These are phyloP conservation scores for Oscheius sp. DNA, from an alignment of 2,888 invertebrate genomes.

Conservation along the genomic window DNA sequence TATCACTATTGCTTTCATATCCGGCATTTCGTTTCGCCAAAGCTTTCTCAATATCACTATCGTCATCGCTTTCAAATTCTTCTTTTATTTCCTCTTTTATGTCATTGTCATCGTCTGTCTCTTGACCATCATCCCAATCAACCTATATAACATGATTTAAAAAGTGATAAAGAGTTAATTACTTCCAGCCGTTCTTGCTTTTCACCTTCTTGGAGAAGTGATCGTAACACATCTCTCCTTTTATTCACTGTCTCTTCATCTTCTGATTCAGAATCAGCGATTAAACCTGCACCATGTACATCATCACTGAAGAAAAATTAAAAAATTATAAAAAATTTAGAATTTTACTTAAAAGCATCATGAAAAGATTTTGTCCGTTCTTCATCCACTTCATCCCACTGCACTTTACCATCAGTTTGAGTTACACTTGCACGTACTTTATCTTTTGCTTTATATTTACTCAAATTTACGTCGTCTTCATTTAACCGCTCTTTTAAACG, in stretches of 20 bases:
- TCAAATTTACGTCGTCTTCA: constrained; percentile 50
- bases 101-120: not conserved
- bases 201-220: constrained; percentile 39
- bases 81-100: constrained; percentile 17
- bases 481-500: constrained; percentile 58
- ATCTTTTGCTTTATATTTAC: constrained; percentile 71
- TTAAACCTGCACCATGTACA: constrained; percentile 37
- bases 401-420: constrained; percentile 76
- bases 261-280: constrained; percentile 57
- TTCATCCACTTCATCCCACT: constrained; percentile 94
- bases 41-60: constrained; percentile 34
- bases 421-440: constrained; percentile 19
- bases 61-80: constrained; percentile 34
- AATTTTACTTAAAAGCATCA: constrained; percentile 46
- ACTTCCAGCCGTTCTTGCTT: constrained; percentile 27
- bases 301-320: constrained; percentile 4
- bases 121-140: constrained; percentile 26
- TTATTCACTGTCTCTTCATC: constrained; percentile 39
- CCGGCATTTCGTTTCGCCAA: constrained; percentile 41
- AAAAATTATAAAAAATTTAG: not conserved
- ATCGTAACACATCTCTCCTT: constrained; percentile 37
- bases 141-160: constrained; percentile 13
- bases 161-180: not conserved
- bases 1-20: constrained; percentile 40
- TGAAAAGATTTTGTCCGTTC: constrained; percentile 74